These are phyloP conservation scores for Drosophila navojoa DNA, from an alignment of 1,140 invertebrate genomes.

Conservation along the genomic window DNA sequence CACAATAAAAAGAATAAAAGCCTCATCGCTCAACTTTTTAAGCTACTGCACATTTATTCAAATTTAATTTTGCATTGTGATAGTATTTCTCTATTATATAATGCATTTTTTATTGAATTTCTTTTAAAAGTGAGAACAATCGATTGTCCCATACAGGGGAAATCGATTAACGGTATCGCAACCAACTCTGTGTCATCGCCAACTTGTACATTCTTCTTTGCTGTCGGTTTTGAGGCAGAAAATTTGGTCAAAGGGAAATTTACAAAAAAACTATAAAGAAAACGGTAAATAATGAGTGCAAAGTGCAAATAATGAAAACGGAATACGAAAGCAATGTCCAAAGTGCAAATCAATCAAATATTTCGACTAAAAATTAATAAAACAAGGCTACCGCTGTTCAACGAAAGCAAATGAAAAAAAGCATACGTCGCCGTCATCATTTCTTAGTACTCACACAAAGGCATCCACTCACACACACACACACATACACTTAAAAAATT, in stretches of 20 bases:
- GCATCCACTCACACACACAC: constrained; percentile 23
- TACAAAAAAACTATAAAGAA: constrained; percentile 27
- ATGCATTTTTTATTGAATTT: background rate
- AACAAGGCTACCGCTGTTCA: constrained; percentile 53
- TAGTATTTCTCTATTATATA: constrained; percentile 22
- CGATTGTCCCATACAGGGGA: constrained; percentile 24
- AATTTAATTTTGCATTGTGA: background rate
- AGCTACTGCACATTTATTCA: background rate
- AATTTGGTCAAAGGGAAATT: constrained; percentile 64
- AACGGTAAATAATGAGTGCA: constrained; percentile 64
- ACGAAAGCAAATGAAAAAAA: constrained; percentile 59
- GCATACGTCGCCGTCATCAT: constrained; percentile 74
- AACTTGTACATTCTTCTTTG: constrained; percentile 63
- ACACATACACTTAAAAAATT: constrained; percentile 49
- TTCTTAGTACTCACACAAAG: constrained; percentile 66
- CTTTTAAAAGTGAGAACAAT: background rate
- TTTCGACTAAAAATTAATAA: constrained; percentile 24
- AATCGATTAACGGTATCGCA: constrained; percentile 37
- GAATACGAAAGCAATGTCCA: constrained; percentile 3
- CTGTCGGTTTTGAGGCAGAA: constrained; percentile 71
- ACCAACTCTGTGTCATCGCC: constrained; percentile 38
- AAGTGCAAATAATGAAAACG: constrained; percentile 45
- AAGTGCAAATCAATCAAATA: constrained; percentile 10
- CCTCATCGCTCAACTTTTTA: background rate
- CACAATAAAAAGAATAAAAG: background rate